Evolutionary conservation across 1,140 invertebrate genomes (phyloP).

Genomic region (Solen grandis): DNA sequence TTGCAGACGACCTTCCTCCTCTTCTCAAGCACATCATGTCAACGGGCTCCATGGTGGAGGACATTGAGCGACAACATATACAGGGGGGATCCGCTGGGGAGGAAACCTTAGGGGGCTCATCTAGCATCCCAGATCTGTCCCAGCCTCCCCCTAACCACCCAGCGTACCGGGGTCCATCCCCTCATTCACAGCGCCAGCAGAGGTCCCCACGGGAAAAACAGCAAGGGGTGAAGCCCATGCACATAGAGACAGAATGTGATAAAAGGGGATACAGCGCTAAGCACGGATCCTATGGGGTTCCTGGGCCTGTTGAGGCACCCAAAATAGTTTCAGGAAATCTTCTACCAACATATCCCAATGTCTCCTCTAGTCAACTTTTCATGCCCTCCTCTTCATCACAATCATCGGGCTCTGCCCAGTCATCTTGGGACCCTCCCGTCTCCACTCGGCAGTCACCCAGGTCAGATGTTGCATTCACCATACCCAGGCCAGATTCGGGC

Average conservation of each 20-base stretch:
- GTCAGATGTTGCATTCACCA: neutral
- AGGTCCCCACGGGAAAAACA: neutral
- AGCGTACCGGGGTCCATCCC: constrained; percentile 40
- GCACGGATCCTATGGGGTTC: no score
- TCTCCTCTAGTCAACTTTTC: neutral
- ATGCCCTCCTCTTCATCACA: neutral
- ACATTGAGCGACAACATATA: constrained; percentile 92
- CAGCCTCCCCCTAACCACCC: constrained; percentile 31
- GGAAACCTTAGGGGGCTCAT: neutral
- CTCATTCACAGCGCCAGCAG: constrained; percentile 3
- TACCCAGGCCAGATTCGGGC: neutral
- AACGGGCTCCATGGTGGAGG: constrained; percentile 90
- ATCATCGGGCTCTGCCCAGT: no score
- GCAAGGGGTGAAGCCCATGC: no score
- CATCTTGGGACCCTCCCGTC: neutral
- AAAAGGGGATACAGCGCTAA: no score
- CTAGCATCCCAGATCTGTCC: constrained; percentile 23
- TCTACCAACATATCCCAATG: constrained; percentile 8
- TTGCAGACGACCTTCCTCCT: constrained; percentile 87
- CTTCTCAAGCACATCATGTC: constrained; percentile 89
- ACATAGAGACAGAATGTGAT: no score
- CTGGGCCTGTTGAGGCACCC: neutral
- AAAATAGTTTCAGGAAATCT: constrained; percentile 33
- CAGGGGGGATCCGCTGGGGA: neutral
- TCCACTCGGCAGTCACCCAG: neutral